Evolutionary conservation across 2,113 vertebrate species (phyloP).

Genomic region (Bufo bufo): DNA sequence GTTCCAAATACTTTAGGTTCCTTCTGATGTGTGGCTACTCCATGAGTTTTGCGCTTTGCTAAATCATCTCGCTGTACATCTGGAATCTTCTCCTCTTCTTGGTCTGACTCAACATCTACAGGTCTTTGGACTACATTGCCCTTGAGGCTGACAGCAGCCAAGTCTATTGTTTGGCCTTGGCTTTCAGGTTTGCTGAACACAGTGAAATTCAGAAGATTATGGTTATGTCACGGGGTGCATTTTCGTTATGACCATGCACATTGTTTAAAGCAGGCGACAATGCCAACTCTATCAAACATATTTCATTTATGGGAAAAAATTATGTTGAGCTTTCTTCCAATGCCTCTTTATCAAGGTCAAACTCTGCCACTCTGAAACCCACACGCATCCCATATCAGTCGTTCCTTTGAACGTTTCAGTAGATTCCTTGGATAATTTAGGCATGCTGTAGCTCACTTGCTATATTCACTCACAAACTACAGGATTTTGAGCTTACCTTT

Average conservation of each 20-base stretch:
- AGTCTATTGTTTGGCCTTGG: conserved; percentile 60
- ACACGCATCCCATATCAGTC: background rate
- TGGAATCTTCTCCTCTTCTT: conserved; percentile 67
- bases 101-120: conserved; percentile 63
- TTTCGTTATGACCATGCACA: background rate
- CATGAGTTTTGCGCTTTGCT: conserved; percentile 74
- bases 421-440: background rate
- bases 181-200: conserved; percentile 69
- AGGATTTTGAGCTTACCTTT: conserved; percentile 70
- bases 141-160: conserved; percentile 65
- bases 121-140: conserved; percentile 66
- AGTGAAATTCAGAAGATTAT: conserved; percentile 44
- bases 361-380: background rate
- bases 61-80: conserved; percentile 82
- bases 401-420: background rate
- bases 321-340: background rate
- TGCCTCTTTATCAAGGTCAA: background rate
- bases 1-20: conserved; percentile 73
- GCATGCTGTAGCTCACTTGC: background rate
- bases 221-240: background rate
- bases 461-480: background rate
- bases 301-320: background rate
- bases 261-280: background rate
- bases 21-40: conserved; percentile 66
- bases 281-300: background rate